phyloP scores from a whole-genome alignment of 2,888 invertebrate species.

The Lasioglossum villosulum region DNA sequence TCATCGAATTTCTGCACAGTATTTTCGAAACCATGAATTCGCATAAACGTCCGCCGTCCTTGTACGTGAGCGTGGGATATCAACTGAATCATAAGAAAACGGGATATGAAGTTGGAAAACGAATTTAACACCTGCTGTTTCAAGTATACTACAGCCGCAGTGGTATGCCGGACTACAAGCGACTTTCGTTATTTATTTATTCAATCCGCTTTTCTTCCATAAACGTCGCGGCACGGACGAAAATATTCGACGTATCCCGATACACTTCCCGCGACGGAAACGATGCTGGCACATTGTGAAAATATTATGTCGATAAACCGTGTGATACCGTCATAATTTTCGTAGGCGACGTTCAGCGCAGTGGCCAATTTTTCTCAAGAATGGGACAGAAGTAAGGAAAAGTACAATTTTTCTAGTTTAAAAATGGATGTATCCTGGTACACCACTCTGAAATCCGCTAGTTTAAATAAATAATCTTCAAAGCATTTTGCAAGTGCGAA shows the following conservation, averaged over 20 bases:
- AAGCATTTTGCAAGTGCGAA: too few relatives aligned
- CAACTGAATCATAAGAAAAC: background rate
- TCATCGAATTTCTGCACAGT: background rate
- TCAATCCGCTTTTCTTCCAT: conserved; percentile 8
- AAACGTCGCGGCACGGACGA: background rate
- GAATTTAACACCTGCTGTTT: background rate
- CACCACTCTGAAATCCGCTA: too few relatives aligned
- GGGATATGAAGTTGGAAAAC: background rate
- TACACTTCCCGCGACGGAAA: background rate
- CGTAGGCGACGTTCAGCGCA: background rate
- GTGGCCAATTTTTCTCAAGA: background rate
- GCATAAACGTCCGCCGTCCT: background rate
- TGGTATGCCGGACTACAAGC: background rate
- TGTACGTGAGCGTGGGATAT: background rate
- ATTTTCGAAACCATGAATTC: background rate
- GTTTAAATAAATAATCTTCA: too few relatives aligned
- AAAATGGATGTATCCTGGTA: background rate
- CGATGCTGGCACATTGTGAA: conserved; percentile 22
- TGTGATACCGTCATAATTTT: conserved; percentile 15
- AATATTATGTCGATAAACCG: conserved; percentile 59
- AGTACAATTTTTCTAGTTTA: background rate
- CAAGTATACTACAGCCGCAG: background rate
- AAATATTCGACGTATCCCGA: conserved; percentile 15
- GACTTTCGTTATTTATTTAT: conserved; percentile 18
- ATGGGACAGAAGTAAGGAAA: background rate